Base-by-base conservation (phyloP, 2,888 invertebrate genomes). In the Cataglyphis albicans region DNA sequence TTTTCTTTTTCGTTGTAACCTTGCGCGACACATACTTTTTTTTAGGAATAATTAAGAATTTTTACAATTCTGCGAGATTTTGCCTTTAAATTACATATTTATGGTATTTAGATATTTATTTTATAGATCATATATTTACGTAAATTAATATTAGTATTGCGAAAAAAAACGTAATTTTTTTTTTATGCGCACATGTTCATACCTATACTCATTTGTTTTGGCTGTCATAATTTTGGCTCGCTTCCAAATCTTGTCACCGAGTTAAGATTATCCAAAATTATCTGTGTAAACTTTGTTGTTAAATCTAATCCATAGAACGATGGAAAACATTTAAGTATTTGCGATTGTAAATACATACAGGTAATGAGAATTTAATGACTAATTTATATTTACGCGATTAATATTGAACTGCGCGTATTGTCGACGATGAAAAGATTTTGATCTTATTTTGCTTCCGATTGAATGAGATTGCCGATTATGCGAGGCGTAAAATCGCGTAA, bases 141-240 rank as follows among this genome's bases (percentile, higher is more conserved):
- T 15, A 70, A 52, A 52, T 21, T 70, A 70, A 35, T 5, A 57
- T 48, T 48, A 18, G 0, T 59, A 59, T 41, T 72, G 18, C 59
- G 72, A 61, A 73, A 10, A 29, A 29, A 25, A 61, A 38, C 18
- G 0, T 57, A 38, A 12, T 12, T 38, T 65, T 67, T 65, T 67
- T 75, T 67, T 76, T 38, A n/a, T 18, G 12, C 75, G 6, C 48
- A 72, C 38, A 57, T 57, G 10, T 52, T 64, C 25, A 35, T 38
- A 12, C 35, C 18, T 65, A 65, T 65, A 5, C 35, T 67, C 38
- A 52, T 67, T 55, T 76, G 75, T 76, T 67, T 67, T 18, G 75
- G 29, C 21, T 72, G 73, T 72, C 72, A 72, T 21, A 72, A 72
- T 72, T 25, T 72, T 41, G 41, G 55, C 32, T 32, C 12, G 6